phyloP scores from a whole-genome alignment of 1,140 invertebrate genomes.

The Zaprionus lachaisei region DNA sequence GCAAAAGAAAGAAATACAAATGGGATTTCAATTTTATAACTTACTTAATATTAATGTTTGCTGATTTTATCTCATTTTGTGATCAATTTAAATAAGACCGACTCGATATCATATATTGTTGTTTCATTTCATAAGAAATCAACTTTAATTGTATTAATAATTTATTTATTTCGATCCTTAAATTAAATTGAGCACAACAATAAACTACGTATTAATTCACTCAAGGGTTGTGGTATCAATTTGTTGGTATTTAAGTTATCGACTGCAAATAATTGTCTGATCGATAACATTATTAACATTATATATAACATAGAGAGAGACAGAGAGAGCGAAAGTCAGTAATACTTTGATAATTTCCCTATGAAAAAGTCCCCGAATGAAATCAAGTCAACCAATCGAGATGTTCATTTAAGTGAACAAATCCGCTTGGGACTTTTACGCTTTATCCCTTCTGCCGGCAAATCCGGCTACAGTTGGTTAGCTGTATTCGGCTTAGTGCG shows the following conservation, averaged over 20 bases:
- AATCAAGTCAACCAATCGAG: not conserved
- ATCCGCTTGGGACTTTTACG: not conserved
- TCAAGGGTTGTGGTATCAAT: not conserved
- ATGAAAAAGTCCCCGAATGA: not conserved
- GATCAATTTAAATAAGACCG: not conserved
- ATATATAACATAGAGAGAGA: too few relatives aligned
- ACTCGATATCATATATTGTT: not conserved
- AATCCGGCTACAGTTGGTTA: constrained; percentile 7
- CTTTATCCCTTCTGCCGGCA: not conserved
- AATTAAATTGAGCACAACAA: not conserved
- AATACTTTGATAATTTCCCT: not conserved
- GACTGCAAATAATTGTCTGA: too few relatives aligned
- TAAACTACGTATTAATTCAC: not conserved
- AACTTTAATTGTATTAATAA: too few relatives aligned
- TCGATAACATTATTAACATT: too few relatives aligned
- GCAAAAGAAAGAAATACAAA: not conserved
- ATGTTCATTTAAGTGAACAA: not conserved
- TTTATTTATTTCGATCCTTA: too few relatives aligned
- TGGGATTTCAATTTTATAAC: not conserved
- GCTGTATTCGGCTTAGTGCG: constrained; percentile 14
- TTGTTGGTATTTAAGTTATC: too few relatives aligned
- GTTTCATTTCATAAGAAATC: too few relatives aligned
- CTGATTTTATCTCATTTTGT: not conserved
- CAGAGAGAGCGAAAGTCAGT: too few relatives aligned
- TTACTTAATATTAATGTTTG: not conserved